Conservation (phyloP, 2,888 invertebrate species). For the Euphydryas editha region DNA sequence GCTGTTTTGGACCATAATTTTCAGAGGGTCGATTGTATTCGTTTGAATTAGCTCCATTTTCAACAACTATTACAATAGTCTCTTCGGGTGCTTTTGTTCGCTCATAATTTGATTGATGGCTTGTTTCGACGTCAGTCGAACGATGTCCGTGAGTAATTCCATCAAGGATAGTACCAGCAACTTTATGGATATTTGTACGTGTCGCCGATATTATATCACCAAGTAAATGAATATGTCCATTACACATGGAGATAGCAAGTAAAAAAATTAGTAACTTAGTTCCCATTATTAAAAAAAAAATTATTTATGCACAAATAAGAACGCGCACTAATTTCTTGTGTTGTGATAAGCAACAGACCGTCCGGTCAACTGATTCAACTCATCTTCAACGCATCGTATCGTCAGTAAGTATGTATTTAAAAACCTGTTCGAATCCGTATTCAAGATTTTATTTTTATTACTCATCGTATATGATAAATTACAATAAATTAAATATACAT, state of each 20-base stretch:
- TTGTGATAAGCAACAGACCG: slow-evolving; percentile 40
- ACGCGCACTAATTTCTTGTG: slow-evolving; percentile 30
- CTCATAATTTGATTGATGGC: slow-evolving; percentile 16
- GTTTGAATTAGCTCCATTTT: slow-evolving; percentile 22
- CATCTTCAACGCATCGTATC: slow-evolving; percentile 46
- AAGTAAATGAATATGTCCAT: slow-evolving; percentile 25
- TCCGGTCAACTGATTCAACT: slow-evolving; percentile 52
- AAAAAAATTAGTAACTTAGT: slow-evolving; percentile 39
- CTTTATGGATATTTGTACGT: slow-evolving; percentile 49
- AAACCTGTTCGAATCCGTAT: slow-evolving; percentile 40
- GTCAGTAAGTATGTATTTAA: slow-evolving; percentile 30
- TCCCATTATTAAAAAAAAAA: slow-evolving; percentile 25
- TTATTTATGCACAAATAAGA: background rate
- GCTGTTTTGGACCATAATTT: slow-evolving; percentile 1
- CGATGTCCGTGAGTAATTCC: slow-evolving; percentile 53
- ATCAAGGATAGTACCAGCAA: slow-evolving; percentile 57
- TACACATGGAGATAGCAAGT: slow-evolving; percentile 37
- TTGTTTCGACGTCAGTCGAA: slow-evolving; percentile 47
- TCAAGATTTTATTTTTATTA: slow-evolving; percentile 18
- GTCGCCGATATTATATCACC: slow-evolving; percentile 26
- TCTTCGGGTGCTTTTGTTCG: slow-evolving; percentile 46
- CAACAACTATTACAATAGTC: slow-evolving; percentile 37
- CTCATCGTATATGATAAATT: background rate
- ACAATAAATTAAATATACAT: background rate
- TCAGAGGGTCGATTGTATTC: background rate